These are phyloP conservation scores for Tuta absoluta DNA, from an alignment of 2,888 invertebrate species.

Conservation along the genomic window DNA sequence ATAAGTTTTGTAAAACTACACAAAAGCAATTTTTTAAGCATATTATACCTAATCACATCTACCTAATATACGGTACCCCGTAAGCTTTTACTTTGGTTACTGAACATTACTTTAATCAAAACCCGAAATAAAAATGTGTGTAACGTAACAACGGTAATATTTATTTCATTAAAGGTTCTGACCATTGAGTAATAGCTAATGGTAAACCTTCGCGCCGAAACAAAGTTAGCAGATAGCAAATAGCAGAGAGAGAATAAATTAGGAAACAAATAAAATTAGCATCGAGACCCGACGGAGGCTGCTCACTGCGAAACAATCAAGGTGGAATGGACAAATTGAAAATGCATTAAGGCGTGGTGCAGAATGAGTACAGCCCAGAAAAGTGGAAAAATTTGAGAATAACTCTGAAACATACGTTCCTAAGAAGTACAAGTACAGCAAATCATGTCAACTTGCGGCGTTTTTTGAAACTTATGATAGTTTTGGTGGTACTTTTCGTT, in stretches of 20 bases:
- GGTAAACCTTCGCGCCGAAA: background rate
- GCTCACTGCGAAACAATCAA: constrained; percentile 23
- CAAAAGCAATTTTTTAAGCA: no score
- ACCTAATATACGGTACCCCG: no score
- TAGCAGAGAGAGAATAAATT: constrained; percentile 15
- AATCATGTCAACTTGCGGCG: no score
- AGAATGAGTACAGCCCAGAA: background rate
- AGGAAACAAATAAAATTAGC: constrained; percentile 23
- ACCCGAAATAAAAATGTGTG: no score
- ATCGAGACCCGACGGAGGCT: background rate
- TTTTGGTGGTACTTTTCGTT: no score
- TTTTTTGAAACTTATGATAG: no score
- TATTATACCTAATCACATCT: no score
- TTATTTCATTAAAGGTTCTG: background rate
- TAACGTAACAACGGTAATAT: background rate
- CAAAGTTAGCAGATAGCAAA: background rate
- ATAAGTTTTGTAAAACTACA: no score
- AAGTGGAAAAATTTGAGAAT: background rate
- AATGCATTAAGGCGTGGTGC: constrained; percentile 24
- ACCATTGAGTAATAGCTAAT: background rate
- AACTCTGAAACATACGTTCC: background rate
- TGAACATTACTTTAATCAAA: no score
- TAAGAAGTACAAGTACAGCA: no score
- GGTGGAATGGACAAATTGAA: constrained; percentile 21
- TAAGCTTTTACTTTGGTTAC: no score